phyloP scores from a whole-genome alignment of 2,797 vertebrate genomes.

The Pipistrellus pygmaeus region DNA sequence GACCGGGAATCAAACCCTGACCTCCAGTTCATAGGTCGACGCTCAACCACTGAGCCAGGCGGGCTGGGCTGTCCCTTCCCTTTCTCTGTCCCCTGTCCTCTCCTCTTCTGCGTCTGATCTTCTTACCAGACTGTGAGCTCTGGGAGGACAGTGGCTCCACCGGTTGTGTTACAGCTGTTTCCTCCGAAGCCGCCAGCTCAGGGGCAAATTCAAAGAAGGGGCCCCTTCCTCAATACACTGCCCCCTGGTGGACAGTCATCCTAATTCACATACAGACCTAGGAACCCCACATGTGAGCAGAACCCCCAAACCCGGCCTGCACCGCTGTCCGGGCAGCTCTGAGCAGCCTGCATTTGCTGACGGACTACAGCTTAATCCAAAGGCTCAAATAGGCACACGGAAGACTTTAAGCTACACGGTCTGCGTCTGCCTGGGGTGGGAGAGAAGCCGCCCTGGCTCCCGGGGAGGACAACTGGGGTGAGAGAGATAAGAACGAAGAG shows the following conservation, averaged over 20 bases:
- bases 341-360: not conserved
- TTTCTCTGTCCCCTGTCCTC: not conserved
- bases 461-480: not conserved
- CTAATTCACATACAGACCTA: not conserved
- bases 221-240: not conserved
- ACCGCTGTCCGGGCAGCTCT: rapidly evolving
- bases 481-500: not conserved
- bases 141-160: not conserved
- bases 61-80: not conserved
- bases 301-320: not conserved
- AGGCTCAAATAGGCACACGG: not conserved
- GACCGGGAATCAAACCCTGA: not conserved
- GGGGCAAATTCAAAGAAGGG: not conserved
- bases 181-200: not conserved
- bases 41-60: not conserved
- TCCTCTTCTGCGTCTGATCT: not conserved
- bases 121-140: not conserved
- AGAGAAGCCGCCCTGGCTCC: not conserved
- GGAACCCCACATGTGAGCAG: not conserved
- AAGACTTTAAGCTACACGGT: conserved; percentile 18
- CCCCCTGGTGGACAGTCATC: not conserved
- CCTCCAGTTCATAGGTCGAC: not conserved
- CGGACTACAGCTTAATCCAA: not conserved
- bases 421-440: not conserved
- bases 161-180: not conserved